A percentile compares a stretch with the other conserved stretches of the same genome.
Evolutionary conservation across 53 echinoderm and acorn worm species (phyloP).

Genomic region (Zoroaster sp.): DNA sequence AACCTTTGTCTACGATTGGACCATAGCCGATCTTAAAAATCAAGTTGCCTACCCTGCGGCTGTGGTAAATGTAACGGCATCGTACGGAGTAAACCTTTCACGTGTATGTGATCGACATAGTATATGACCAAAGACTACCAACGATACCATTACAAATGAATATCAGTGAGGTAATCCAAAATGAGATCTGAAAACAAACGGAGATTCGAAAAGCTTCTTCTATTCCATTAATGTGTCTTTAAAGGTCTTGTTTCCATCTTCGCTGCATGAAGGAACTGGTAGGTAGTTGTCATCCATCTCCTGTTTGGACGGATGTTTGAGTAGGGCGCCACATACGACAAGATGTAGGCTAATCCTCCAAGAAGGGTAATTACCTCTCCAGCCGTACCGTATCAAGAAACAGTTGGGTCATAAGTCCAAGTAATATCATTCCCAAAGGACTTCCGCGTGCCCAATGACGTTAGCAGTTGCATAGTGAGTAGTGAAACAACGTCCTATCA

Average conservation of each 20-base stretch:
- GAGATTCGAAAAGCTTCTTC: background rate
- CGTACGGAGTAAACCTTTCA: background rate
- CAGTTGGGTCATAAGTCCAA: background rate
- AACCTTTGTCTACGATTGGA: background rate
- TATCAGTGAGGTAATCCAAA: background rate
- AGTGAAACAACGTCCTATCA: constrained; percentile 12
- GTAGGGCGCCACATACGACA: background rate
- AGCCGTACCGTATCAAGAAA: constrained; percentile 6
- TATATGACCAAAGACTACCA: background rate
- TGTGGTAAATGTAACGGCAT: background rate
- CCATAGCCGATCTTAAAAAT: background rate
- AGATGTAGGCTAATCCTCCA: background rate
- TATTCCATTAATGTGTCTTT: background rate
- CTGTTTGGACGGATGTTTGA: background rate
- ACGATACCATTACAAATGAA: background rate
- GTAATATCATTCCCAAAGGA: background rate
- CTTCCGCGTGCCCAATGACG: background rate
- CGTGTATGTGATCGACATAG: background rate
- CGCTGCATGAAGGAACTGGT: background rate
- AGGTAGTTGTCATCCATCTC: background rate
- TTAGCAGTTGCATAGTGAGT: background rate
- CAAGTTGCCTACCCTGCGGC: background rate
- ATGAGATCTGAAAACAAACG: background rate
- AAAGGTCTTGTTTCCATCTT: background rate
- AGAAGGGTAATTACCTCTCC: background rate